phyloP scores from a whole-genome alignment of 2,113 vertebrate species.

The Anser brachyrhynchus region DNA sequence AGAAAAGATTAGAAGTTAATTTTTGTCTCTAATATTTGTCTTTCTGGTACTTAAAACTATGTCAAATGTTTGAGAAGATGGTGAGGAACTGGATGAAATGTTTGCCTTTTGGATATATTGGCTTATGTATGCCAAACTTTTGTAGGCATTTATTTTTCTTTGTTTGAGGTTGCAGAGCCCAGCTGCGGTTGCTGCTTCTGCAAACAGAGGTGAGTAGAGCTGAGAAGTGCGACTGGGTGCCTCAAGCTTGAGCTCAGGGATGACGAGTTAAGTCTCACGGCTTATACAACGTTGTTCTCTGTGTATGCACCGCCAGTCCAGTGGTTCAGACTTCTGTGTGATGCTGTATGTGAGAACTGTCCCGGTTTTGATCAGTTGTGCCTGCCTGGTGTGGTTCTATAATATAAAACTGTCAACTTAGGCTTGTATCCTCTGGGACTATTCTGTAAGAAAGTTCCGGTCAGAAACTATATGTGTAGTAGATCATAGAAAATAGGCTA shows the following conservation, averaged over 20 bases:
- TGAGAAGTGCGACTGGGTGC: neutral
- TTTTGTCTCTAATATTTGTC: neutral
- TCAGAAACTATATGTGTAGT: neutral
- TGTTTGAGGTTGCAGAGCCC: neutral
- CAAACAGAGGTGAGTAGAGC: neutral
- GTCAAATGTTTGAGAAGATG: neutral
- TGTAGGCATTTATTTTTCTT: neutral
- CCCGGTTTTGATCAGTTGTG: neutral
- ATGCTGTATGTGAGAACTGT: fast-evolving
- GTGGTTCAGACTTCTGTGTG: fast-evolving
- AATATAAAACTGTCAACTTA: neutral
- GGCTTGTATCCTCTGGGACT: fast-evolving
- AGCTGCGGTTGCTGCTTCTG: neutral
- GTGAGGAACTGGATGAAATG: neutral
- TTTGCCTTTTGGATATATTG: neutral
- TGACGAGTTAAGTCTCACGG: neutral
- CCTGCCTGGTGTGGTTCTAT: neutral
- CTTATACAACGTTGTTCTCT: neutral
- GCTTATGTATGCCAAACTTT: neutral
- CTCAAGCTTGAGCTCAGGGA: neutral
- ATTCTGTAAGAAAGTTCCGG: neutral
- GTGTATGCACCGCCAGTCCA: neutral
- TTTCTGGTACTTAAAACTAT: neutral
- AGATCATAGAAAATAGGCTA: neutral
- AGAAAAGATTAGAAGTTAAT: neutral